These are phyloP conservation scores for Axea sp. DNA, from an alignment of 2,888 invertebrate genomes.

Conservation along the genomic window DNA sequence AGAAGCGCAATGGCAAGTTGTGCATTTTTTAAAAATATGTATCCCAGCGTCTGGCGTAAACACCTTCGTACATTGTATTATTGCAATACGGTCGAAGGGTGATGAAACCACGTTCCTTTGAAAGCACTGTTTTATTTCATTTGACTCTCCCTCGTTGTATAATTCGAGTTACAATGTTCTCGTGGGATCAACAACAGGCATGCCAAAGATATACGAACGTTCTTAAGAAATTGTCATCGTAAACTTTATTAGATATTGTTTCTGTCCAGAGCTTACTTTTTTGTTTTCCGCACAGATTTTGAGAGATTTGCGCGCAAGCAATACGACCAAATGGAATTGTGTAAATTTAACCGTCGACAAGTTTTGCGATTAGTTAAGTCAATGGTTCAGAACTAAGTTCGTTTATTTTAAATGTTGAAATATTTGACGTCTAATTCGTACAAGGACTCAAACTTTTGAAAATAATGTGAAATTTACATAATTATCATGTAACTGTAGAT, in stretches of 20 bases:
- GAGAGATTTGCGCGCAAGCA: slow-evolving; percentile 19
- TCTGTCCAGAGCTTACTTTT: slow-evolving; percentile 24
- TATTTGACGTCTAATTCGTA: no score
- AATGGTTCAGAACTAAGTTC: neutral
- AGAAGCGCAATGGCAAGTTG: no score
- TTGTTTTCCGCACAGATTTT: slow-evolving; percentile 47
- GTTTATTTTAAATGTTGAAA: neutral
- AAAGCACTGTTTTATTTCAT: slow-evolving; percentile 73
- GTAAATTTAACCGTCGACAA: slow-evolving; percentile 6
- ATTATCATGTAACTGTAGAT: slow-evolving; percentile 21
- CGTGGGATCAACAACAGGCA: slow-evolving; percentile 58
- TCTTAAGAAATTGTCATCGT: slow-evolving; percentile 51
- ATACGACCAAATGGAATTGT: neutral
- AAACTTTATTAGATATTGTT: slow-evolving; percentile 50
- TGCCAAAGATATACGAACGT: slow-evolving; percentile 22
- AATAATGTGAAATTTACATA: slow-evolving; percentile 17
- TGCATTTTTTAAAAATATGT: no score
- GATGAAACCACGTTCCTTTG: slow-evolving; percentile 47
- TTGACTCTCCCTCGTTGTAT: slow-evolving; percentile 70
- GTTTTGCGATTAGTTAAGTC: neutral
- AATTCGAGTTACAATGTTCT: slow-evolving; percentile 74
- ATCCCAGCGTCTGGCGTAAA: no score
- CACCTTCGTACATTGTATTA: no score
- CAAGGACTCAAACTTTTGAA: slow-evolving; percentile 2
- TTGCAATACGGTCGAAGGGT: slow-evolving; percentile 34